phyloP scores from a whole-genome alignment of 2,888 invertebrate species.

The Lacanobia oleracea region DNA sequence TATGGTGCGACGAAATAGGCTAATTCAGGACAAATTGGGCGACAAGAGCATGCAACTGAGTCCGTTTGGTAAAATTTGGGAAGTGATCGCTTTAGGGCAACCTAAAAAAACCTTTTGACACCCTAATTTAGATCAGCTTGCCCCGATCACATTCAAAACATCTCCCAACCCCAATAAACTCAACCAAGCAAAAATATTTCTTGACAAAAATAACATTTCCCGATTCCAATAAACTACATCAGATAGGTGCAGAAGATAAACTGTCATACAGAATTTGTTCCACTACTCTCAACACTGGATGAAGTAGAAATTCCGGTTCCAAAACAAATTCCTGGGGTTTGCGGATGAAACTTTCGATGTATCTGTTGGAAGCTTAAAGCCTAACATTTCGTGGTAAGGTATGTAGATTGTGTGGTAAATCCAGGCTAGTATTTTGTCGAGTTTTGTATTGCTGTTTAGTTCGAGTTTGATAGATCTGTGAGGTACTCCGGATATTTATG shows the following conservation, averaged over 20 bases:
- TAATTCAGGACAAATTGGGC: not conserved
- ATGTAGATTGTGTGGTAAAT: slow-evolving; percentile 40
- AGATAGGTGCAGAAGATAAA: slow-evolving; percentile 54
- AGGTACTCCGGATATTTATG: not conserved
- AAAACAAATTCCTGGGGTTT: slow-evolving; percentile 45
- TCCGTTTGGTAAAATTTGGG: too few species aligned
- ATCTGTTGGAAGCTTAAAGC: slow-evolving; percentile 39
- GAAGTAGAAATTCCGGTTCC: slow-evolving; percentile 33
- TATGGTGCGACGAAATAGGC: too few species aligned
- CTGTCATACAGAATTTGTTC: slow-evolving; percentile 66
- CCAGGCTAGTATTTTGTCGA: slow-evolving; percentile 17
- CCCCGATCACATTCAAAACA: slow-evolving; percentile 9
- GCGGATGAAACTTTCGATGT: slow-evolving; percentile 41
- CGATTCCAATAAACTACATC: slow-evolving; percentile 55
- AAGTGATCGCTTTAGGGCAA: too few species aligned
- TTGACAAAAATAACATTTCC: slow-evolving; percentile 49
- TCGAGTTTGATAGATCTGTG: not conserved
- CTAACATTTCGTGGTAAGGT: slow-evolving; percentile 31
- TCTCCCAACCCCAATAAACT: slow-evolving; percentile 38
- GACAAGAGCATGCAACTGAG: too few species aligned
- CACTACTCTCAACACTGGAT: slow-evolving; percentile 44
- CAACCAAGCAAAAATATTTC: slow-evolving; percentile 44
- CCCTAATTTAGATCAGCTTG: not conserved
- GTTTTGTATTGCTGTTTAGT: slow-evolving; percentile 21
- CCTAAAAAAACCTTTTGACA: not conserved